Percentiles rank a stretch among this genome's conserved stretches.
Evolutionary conservation across 2,888 invertebrate genomes (phyloP).

Genomic region (Leptinotarsa juncta): DNA sequence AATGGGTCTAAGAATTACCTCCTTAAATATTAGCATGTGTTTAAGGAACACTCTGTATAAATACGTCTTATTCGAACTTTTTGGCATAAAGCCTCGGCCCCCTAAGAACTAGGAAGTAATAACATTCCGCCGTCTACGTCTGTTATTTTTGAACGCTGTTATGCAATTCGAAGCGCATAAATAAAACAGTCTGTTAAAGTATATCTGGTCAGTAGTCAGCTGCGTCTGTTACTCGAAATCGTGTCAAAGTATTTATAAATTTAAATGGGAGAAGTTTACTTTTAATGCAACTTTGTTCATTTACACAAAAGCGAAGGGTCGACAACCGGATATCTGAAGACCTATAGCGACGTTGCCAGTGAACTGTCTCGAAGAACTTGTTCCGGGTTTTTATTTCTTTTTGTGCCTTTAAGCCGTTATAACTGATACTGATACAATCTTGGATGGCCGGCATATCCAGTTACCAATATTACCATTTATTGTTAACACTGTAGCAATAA

Average conservation of each 20-base stretch:
- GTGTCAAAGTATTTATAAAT: slow-evolving; percentile 33
- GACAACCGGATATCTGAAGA: slow-evolving; percentile 27
- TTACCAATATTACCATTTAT: too few species aligned
- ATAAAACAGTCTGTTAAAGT: background rate
- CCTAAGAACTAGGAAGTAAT: slow-evolving; percentile 10
- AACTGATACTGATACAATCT: too few species aligned
- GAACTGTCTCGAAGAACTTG: background rate
- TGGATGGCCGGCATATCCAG: too few species aligned
- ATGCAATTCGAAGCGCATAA: slow-evolving; percentile 26
- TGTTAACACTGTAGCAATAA: too few species aligned
- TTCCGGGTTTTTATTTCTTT: background rate
- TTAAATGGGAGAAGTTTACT: slow-evolving; percentile 24
- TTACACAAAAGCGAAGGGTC: slow-evolving; percentile 28
- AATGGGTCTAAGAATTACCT: too few species aligned
- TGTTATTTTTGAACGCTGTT: slow-evolving; percentile 23
- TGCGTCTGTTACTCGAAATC: slow-evolving; percentile 11
- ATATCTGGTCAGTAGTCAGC: slow-evolving; percentile 6
- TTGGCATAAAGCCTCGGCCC: background rate
- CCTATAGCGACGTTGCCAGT: slow-evolving; percentile 13
- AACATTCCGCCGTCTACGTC: background rate
- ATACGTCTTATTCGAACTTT: background rate
- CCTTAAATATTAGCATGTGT: too few species aligned
- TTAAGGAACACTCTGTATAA: too few species aligned
- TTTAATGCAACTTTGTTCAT: slow-evolving; percentile 4
- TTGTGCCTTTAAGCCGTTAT: too few species aligned